phyloP scores from a whole-genome alignment of 2,888 invertebrate genomes.

The Pseudanteris insignis region DNA sequence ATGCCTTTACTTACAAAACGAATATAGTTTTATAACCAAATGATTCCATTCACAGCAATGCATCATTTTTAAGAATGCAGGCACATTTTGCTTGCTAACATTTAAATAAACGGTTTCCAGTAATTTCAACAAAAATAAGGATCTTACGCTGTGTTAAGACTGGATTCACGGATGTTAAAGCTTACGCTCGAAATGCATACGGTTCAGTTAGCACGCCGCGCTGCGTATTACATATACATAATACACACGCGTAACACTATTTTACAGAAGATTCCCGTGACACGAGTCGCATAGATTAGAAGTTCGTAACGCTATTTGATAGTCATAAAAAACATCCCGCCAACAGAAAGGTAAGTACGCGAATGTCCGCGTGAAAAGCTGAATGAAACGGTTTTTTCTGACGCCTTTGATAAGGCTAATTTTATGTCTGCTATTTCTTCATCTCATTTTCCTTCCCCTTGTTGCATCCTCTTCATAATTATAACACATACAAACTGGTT shows the following conservation, averaged over 20 bases:
- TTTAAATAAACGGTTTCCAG: constrained; percentile 39
- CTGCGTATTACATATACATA: constrained; percentile 35
- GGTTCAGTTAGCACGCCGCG: constrained; percentile 7
- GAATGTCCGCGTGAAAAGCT: constrained; percentile 7
- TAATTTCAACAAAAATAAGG: constrained; percentile 41
- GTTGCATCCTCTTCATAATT: too few species aligned
- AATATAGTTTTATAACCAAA: too few species aligned
- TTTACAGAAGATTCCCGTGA: constrained; percentile 28
- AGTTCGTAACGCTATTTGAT: constrained; percentile 25
- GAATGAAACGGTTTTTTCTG: constrained; percentile 7
- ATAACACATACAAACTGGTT: too few species aligned
- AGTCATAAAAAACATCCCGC: constrained; percentile 15
- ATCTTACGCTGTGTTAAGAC: constrained; percentile 36
- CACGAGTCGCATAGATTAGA: constrained; percentile 28
- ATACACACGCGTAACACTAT: constrained; percentile 37
- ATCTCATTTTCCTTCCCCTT: background rate
- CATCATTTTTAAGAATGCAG: too few species aligned
- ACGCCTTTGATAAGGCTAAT: constrained; percentile 2
- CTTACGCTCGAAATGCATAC: constrained; percentile 34
- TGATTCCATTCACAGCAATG: too few species aligned
- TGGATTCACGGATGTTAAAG: constrained; percentile 27
- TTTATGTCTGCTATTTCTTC: background rate
- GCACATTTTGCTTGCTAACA: too few species aligned
- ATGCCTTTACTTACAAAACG: too few species aligned
- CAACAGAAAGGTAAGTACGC: constrained; percentile 19